Evolutionary conservation across 35 echinoderm and acorn worm species (phyloP), one percentile per base, ranked within the genome.

Genomic region (Apostichopus japonicus): DNA sequence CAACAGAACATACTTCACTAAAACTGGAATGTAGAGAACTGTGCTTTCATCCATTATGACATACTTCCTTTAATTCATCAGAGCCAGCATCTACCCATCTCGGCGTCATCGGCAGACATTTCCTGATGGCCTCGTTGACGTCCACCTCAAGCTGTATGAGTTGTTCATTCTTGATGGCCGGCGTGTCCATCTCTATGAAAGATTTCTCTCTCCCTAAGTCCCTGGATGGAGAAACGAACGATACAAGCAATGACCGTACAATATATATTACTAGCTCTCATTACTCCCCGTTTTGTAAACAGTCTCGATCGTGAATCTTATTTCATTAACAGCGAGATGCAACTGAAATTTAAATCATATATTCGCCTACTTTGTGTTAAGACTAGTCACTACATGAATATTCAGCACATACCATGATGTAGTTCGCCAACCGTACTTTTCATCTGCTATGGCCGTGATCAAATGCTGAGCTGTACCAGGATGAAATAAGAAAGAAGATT

Each of bases 181-280:
- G 84, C n/a, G 94, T 94, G 63, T 98, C 93, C 72, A 98, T 65
- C 82, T 98, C 97, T 86, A 98, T 98, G n/a, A 91, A 96, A 52
- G 94, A 98, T 53, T 96, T 96, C 88, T 98, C 95, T 80, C 77
- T 83, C 14, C 97, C 94, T 2, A 98, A 57, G 90, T 95, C 94
- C 97, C 97, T 98, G 72, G 71, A 19, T 1, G n/a, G n/a, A 75
- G 21, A 21, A 75, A 75, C 6, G n/a, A 75, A 75, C 71, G 19
- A 23, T 75, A 75, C 16, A 75, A 75, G 63, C 11, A 75, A 75
- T 75, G 6, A 75, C 11, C 15, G 71, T 19, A 75, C 15, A 0
- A 61, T 23, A 75, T 1, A 75, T 19, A 75, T 75, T 75, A 19
- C 17, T 75, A 75, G 7, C 57, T 61, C 57, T 61, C 7, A 6